phyloP scores from a whole-genome alignment of 2,797 vertebrate species.

The Percopsis omiscomaycus region DNA sequence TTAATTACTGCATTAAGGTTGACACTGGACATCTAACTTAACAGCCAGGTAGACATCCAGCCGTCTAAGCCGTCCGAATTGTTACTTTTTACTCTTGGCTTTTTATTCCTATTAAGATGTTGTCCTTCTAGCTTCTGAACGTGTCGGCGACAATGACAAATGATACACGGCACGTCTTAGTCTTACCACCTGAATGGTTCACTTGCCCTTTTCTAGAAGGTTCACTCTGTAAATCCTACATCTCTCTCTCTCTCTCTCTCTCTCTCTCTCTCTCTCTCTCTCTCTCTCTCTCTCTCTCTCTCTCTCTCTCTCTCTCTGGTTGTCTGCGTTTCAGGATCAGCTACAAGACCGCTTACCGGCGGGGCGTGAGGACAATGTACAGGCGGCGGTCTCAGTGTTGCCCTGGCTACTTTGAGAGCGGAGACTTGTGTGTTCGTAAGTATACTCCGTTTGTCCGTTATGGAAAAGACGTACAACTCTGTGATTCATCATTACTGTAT shows the following conservation, averaged over 20 bases:
- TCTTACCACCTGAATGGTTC: conserved; percentile 22
- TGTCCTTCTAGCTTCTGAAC: conserved; percentile 28
- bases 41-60: conserved; percentile 28
- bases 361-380: conserved; percentile 95
- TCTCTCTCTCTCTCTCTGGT: conserved; percentile 28
- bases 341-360: conserved; percentile 95
- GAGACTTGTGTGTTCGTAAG: conserved; percentile 94
- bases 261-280: conserved; percentile 41
- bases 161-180: neutral
- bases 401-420: conserved; percentile 94
- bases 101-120: conserved; percentile 14
- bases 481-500: conserved; percentile 30
- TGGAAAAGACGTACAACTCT: conserved; percentile 41
- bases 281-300: neutral
- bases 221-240: conserved; percentile 43
- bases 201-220: conserved; percentile 55
- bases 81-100: conserved; percentile 25
- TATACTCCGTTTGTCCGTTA: conserved; percentile 53
- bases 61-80: neutral
- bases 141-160: conserved; percentile 16
- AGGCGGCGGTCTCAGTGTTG: conserved; percentile 95
- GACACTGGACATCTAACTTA: conserved; percentile 47
- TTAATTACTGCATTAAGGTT: conserved; percentile 58
- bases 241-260: conserved; percentile 5
- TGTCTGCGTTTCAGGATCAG: conserved; percentile 86